A percentile compares a stretch with the other conserved stretches of the same genome.
These are phyloP conservation scores for Phrynocephalus vlangalii DNA, from an alignment of 2,797 vertebrate genomes.

Conservation along the genomic window DNA sequence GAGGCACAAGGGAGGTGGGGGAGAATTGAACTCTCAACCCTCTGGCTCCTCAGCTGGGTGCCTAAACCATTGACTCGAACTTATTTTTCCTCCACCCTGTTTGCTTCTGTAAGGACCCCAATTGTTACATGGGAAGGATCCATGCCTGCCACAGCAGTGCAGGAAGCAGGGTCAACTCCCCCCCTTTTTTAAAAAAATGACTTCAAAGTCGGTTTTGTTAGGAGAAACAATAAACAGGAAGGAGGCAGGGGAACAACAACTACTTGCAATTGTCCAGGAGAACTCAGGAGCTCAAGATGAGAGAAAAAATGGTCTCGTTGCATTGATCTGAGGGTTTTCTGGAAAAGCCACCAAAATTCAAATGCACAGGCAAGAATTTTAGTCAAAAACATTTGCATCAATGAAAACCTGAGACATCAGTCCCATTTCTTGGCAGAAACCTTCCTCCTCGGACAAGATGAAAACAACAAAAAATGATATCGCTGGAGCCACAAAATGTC, in stretches of 20 bases:
- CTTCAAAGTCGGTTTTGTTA: constrained; percentile 69
- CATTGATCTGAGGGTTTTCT: too few species aligned
- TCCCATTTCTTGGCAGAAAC: not conserved
- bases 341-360: not conserved
- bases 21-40: too few species aligned
- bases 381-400: too few species aligned
- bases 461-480: not conserved
- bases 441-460: too few species aligned
- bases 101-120: not conserved
- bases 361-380: not conserved
- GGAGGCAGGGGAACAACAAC: constrained; percentile 62
- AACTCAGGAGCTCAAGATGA: constrained; percentile 3
- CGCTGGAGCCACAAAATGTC: too few species aligned
- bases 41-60: too few species aligned
- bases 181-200: constrained; percentile 27
- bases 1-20: too few species aligned
- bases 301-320: not conserved
- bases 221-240: constrained; percentile 71
- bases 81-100: too few species aligned
- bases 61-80: too few species aligned
- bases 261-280: constrained; percentile 33
- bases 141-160: not conserved
- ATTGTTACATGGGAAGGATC: not conserved
- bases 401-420: too few species aligned
- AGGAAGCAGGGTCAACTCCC: not conserved